Evolutionary conservation across 2,888 invertebrate species (phyloP).

Genomic region (Polylopha cassiicola): DNA sequence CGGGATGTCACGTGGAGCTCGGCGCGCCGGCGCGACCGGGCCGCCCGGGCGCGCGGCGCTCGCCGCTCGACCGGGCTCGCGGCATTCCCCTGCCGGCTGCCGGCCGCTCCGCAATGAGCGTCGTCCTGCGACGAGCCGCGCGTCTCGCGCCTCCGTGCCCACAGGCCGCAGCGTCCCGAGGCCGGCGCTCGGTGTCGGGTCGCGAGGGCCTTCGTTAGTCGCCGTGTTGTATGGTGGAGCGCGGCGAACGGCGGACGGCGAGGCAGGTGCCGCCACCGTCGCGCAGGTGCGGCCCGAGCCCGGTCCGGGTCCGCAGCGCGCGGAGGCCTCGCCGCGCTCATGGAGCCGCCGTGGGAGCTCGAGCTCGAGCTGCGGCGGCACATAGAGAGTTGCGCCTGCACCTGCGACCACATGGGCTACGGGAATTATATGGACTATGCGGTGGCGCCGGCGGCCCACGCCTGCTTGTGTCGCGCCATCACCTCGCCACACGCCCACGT

Average conservation of each 20-base stretch:
- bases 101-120: slow-evolving; percentile 60
- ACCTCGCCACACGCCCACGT: slow-evolving; percentile 75
- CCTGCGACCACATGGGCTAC: slow-evolving; percentile 95
- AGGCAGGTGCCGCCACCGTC: slow-evolving; percentile 64
- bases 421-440: slow-evolving; percentile 95
- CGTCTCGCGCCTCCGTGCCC: slow-evolving; percentile 57
- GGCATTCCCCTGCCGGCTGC: slow-evolving; percentile 66
- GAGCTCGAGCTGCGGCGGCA: slow-evolving; percentile 92
- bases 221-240: slow-evolving; percentile 59
- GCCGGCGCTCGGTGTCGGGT: slow-evolving; percentile 58
- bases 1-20: slow-evolving; percentile 60
- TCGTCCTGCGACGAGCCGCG: slow-evolving; percentile 47
- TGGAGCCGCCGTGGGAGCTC: slow-evolving; percentile 80
- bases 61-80: slow-evolving; percentile 50
- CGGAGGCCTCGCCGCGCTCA: slow-evolving; percentile 63
- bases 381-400: slow-evolving; percentile 92
- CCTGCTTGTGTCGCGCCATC: slow-evolving; percentile 72
- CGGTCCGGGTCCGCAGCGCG: slow-evolving; percentile 62
- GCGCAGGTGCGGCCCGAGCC: slow-evolving; percentile 68
- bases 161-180: slow-evolving; percentile 55
- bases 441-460: slow-evolving; percentile 78
- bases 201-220: slow-evolving; percentile 60
- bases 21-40: slow-evolving; percentile 69
- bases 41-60: slow-evolving; percentile 56
- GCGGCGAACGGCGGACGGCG: slow-evolving; percentile 57